Conservation (phyloP, 1,140 invertebrate genomes). For the Odontomachus brunneus region DNA sequence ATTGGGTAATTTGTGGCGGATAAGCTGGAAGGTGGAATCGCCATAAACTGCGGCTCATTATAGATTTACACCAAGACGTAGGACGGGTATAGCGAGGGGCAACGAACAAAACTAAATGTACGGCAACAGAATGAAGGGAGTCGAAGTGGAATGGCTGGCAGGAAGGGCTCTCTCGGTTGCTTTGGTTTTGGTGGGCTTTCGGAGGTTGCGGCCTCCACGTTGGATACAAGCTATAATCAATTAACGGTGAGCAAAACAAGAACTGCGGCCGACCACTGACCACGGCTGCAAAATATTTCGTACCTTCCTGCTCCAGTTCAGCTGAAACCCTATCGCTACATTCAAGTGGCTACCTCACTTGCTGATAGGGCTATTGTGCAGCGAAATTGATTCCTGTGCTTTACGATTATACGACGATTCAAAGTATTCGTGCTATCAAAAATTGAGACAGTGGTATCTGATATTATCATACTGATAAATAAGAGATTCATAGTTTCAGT, state of each 20-base stretch:
- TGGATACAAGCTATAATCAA: slow-evolving; percentile 81
- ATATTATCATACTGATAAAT: neutral
- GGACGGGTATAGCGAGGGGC: slow-evolving; percentile 52
- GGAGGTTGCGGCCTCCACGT: slow-evolving; percentile 72
- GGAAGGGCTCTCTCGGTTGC: slow-evolving; percentile 60
- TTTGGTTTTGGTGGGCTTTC: slow-evolving; percentile 57
- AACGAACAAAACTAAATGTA: slow-evolving; percentile 69
- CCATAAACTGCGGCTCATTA: slow-evolving; percentile 81
- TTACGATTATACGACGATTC: slow-evolving; percentile 38
- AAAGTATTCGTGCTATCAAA: neutral
- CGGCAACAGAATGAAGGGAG: slow-evolving; percentile 47
- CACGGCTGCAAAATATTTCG: slow-evolving; percentile 78
- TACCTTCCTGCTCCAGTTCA: slow-evolving; percentile 69
- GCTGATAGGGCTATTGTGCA: slow-evolving; percentile 50
- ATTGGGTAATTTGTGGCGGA: slow-evolving; percentile 80
- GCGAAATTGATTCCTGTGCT: slow-evolving; percentile 40
- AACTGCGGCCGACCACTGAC: slow-evolving; percentile 74
- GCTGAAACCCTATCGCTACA: slow-evolving; percentile 35
- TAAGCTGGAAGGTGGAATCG: slow-evolving; percentile 69
- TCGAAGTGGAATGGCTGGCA: slow-evolving; percentile 46
- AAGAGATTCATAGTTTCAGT: too few relatives aligned
- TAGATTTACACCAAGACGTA: slow-evolving; percentile 80
- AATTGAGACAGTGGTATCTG: neutral
- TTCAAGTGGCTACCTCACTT: slow-evolving; percentile 42
- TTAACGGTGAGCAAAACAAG: slow-evolving; percentile 80